Evolutionary conservation across 1,140 invertebrate genomes (phyloP), one percentile per base, ranked within the genome.

Genomic region (Pseudomyrmex flavicornis): DNA sequence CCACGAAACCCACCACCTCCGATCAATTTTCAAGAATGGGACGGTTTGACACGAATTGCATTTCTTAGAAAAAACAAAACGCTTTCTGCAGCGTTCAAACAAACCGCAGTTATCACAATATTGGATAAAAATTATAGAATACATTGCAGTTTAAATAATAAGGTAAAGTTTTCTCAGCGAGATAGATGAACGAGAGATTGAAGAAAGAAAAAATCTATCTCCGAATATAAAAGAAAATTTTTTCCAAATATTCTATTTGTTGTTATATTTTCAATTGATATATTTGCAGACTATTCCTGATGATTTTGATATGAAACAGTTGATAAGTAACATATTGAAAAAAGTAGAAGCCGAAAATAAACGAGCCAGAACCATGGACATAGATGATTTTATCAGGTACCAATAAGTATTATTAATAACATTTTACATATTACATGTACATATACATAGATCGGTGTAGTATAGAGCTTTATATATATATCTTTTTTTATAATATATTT

Each of bases 1-100:
- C 99, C 99, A 5, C 96, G 97, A 91, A 99, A 99, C 95, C 99
- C 99, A 65, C 98, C 98, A 52, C 99, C 99, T 44, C 97, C 98
- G 12, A 98, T 99, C 44, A 98, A 99, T 94, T 99, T 98, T 93
- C 97, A 97, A 88, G 99, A 99, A 95, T 99, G 99, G 99, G 99
- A 99, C 96, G 98, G 98, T 9, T 94, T 99, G 17, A 98, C 99
- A 0, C 95, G 99, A 90, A 98, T 99, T 87, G 98, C 97, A 35
- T 99, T 99, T 95, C 96, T 97, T 0, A 95, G 99, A 86, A 99
- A 99, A 94, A 99, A 99, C 92, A 99, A 99, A 95, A 99, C 98
- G 2, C 92, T 99, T 9, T 94, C 96, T 62, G 97, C 98, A 10
- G 96, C 96, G 69, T 99, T 99, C 89, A 98, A 97, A 93, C 97